Conservation (phyloP, 1,140 invertebrate genomes). For the Choristoneura fumiferana region DNA sequence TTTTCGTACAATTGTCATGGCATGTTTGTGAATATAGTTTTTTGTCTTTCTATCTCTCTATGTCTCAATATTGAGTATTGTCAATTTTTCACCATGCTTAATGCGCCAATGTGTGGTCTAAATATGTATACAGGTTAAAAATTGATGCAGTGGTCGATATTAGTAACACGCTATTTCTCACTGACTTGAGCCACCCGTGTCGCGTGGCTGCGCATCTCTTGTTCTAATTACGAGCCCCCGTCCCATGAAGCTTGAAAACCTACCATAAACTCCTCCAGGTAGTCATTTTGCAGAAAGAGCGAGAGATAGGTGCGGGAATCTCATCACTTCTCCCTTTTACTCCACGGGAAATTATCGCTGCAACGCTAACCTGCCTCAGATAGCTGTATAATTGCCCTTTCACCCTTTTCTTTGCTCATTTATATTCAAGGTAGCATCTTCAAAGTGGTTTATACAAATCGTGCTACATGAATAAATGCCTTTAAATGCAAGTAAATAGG, state of each 20-base stretch:
- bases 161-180: not conserved
- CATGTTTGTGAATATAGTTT: no score
- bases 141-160: no score
- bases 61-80: no score
- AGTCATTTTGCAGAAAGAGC: slow-evolving; percentile 32
- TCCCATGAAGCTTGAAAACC: slow-evolving; percentile 40
- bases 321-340: slow-evolving; percentile 23
- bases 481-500: not conserved
- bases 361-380: slow-evolving; percentile 30
- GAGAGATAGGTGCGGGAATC: slow-evolving; percentile 25
- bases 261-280: slow-evolving; percentile 41
- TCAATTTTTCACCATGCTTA: no score
- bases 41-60: no score
- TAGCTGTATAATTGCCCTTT: slow-evolving; percentile 31
- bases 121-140: no score
- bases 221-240: slow-evolving; percentile 63
- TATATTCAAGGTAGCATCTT: slow-evolving; percentile 33
- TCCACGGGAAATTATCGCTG: slow-evolving; percentile 23
- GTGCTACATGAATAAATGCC: not conserved
- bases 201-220: slow-evolving; percentile 68
- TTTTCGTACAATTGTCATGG: no score
- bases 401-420: slow-evolving; percentile 34
- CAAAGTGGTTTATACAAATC: slow-evolving; percentile 25
- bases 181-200: slow-evolving; percentile 38
- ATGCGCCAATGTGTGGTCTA: no score